Base-by-base conservation (phyloP, 2,888 invertebrate genomes). In the Aporophyla nigra region DNA sequence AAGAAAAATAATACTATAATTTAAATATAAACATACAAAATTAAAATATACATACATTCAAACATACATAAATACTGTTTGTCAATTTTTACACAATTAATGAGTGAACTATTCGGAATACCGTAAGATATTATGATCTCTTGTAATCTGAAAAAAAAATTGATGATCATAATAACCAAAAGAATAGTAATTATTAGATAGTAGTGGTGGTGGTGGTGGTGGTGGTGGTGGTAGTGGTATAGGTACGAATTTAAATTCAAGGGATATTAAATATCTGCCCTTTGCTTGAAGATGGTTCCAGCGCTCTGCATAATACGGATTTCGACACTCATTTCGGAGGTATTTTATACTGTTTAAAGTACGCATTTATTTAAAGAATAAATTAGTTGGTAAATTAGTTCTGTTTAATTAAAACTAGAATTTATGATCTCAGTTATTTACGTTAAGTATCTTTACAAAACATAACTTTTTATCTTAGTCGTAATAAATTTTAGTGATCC, bases 401-500 rank as follows among this genome's bases (percentile, higher is more conserved):
- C n/a, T 62, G 16, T 78, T 78, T 86, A 83, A 86, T 87, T 86
- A 86, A 85, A 87, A 76, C 66, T 63, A 56, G 40, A 87, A 87
- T 86, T 86, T 78, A 86, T 78, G 77, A 53, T 66, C 74, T 71
- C 54, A 80, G 85, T 85, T 85, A 83, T 81, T 87, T 74, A 86
- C 67, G 71, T 76, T 80, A 87, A 86, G 83, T 85, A 74, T 75
- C 67, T 86, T 72, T 51, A 76, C 53, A 54, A 69, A 80, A 85
- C 74, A 81, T 79, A 74, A 70, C 81, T 87, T 80, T 85, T 86
- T 78, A 78, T 66, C 56, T 68, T 76, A 66, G 71, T 69, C 54
- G 27, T 76, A 79, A 83, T 86, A 81, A 86, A 83, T 83, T 71
- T 70, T 61, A 51, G 14, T 54, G 63, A 40, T 54, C 9, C 9